Evolutionary conservation across 2,888 invertebrate genomes (phyloP).

Genomic region (Lepidochrysops patricia): DNA sequence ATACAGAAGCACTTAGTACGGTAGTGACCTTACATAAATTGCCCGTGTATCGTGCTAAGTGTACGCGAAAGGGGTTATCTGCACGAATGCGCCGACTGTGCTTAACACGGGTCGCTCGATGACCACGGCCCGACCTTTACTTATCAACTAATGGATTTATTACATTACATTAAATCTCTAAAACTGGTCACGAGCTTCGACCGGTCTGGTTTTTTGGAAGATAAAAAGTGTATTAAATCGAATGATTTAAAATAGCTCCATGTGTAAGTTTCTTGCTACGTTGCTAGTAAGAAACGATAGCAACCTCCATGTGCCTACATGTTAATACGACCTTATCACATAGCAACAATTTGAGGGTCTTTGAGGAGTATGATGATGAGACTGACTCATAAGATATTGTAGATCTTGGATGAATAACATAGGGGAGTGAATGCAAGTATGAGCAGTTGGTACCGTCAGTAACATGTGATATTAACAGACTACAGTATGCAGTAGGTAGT

Average conservation of each 20-base stretch:
- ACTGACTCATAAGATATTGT: no score
- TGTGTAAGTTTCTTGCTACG: neutral
- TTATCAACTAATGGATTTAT: slow-evolving; percentile 11
- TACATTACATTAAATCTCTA: slow-evolving; percentile 4
- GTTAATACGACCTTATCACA: no score
- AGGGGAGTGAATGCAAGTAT: no score
- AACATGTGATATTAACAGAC: no score
- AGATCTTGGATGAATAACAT: no score
- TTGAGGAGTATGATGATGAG: no score
- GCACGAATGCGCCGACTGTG: neutral
- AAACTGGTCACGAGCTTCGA: neutral
- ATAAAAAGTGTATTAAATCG: slow-evolving; percentile 2
- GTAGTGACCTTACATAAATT: neutral
- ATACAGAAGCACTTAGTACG: slow-evolving; percentile 9
- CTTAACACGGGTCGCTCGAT: neutral
- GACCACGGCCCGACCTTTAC: neutral
- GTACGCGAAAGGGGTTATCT: neutral
- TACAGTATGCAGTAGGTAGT: no score
- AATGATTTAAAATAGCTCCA: neutral
- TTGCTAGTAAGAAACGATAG: neutral
- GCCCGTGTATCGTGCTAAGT: neutral
- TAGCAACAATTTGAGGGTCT: no score
- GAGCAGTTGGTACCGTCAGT: no score
- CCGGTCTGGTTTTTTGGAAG: neutral
- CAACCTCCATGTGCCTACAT: no score